Conservation (phyloP, 2,888 invertebrate genomes). For the Latheticus oryzae region DNA sequence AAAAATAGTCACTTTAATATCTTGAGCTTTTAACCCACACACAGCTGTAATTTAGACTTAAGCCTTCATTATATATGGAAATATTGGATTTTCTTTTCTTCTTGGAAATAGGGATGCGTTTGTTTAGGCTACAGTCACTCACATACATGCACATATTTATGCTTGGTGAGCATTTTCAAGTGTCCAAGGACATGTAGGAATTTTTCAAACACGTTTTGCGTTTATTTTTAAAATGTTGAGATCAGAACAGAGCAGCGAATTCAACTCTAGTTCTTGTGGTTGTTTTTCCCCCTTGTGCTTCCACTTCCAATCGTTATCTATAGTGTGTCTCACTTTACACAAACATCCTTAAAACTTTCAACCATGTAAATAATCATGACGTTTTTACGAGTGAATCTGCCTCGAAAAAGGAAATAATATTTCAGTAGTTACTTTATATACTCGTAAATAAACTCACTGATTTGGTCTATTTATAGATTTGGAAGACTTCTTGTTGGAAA, state of each 20-base stretch:
- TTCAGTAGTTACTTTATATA: constrained; percentile 53
- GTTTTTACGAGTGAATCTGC: constrained; percentile 54
- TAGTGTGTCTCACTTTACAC: constrained; percentile 56
- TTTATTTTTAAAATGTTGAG: no score
- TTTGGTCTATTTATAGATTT: constrained; percentile 41
- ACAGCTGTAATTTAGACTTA: constrained; percentile 40
- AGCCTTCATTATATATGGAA: constrained; percentile 46
- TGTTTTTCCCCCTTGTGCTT: not conserved
- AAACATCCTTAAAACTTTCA: constrained; percentile 59
- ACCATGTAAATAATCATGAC: constrained; percentile 58
- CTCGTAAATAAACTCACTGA: constrained; percentile 43
- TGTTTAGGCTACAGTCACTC: constrained; percentile 43
- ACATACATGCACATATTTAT: no score
- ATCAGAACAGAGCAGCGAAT: no score
- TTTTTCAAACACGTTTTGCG: no score
- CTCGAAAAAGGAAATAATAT: constrained; percentile 55
- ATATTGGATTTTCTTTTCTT: constrained; percentile 43
- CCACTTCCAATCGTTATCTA: constrained; percentile 41
- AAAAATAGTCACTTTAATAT: constrained; percentile 41
- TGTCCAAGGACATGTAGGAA: constrained; percentile 1
- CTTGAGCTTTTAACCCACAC: constrained; percentile 41
- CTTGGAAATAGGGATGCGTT: constrained; percentile 40
- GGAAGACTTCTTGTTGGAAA: no score
- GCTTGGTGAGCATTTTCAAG: constrained; percentile 11
- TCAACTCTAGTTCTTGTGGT: no score